Conservation (phyloP, 2,113 vertebrate genomes). For the Rhynchopsitta pachyrhyncha region DNA sequence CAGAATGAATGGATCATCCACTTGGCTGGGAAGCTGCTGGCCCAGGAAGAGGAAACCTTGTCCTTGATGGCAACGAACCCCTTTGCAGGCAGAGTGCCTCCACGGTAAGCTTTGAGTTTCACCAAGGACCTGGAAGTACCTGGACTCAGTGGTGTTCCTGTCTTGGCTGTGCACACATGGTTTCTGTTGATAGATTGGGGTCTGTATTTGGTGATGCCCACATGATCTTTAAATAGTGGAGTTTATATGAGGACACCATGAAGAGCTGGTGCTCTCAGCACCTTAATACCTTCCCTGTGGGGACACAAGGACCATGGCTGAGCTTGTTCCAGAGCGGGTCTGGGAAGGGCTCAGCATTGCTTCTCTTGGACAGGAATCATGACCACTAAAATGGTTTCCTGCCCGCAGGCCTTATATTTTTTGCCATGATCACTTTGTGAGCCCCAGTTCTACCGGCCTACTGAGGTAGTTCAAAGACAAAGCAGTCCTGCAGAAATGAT, state of each 20-base stretch:
- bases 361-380: not conserved
- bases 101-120: conserved; percentile 75
- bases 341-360: accelerated
- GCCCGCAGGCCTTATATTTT: not conserved
- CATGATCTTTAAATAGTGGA: not conserved
- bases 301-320: not conserved
- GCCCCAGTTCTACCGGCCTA: not conserved
- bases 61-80: conserved; percentile 87
- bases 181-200: not conserved
- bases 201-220: not conserved
- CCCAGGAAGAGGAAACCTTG: conserved; percentile 80
- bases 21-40: conserved; percentile 88
- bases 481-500: not conserved
- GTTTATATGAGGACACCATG: not conserved
- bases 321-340: not conserved
- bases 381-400: not conserved
- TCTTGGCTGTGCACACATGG: accelerated
- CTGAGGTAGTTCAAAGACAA: not conserved
- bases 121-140: not conserved
- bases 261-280: not conserved
- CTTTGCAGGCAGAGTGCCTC: conserved; percentile 76
- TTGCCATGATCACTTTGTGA: not conserved
- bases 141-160: accelerated
- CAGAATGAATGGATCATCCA: conserved; percentile 96
- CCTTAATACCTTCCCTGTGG: not conserved